Percentiles rank a stretch among this genome's conserved stretches.
phyloP scores from a whole-genome alignment of 2,113 vertebrate species.

The Menidia beryllina region DNA sequence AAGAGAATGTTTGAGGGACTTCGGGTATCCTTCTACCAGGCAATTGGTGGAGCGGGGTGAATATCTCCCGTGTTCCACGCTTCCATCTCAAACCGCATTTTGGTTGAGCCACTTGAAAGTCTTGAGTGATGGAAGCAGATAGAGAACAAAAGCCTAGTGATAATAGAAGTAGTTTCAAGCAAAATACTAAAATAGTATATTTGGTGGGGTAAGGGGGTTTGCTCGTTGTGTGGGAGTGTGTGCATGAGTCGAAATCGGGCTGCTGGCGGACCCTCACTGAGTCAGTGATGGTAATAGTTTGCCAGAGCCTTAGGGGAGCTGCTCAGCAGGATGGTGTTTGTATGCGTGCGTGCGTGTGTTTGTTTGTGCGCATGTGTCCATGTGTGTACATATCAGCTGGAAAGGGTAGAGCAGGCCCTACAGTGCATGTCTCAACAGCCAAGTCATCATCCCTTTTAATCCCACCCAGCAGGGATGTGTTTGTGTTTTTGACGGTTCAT shows the following conservation, averaged over 20 bases:
- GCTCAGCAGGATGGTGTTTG: constrained; percentile 59
- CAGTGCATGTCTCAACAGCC: constrained; percentile 71
- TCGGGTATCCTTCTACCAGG: constrained; percentile 31
- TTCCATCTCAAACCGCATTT: constrained; percentile 34
- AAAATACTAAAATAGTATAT: constrained; percentile 40
- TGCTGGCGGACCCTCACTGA: constrained; percentile 69
- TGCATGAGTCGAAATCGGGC: constrained; percentile 63
- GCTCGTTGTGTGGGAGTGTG: constrained; percentile 22
- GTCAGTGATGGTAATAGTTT: constrained; percentile 75
- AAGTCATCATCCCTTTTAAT: constrained; percentile 77
- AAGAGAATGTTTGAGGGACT: background rate
- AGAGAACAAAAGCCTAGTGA: constrained; percentile 11
- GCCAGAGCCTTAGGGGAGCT: constrained; percentile 68
- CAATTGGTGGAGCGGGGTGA: constrained; percentile 11
- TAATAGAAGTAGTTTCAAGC: constrained; percentile 44
- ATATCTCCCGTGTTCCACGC: constrained; percentile 33
- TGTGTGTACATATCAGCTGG: constrained; percentile 59
- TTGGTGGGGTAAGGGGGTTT: background rate
- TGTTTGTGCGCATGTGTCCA: constrained; percentile 11
- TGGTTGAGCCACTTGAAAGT: constrained; percentile 38
- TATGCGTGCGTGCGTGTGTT: constrained; percentile 23
- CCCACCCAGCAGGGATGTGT: constrained; percentile 69
- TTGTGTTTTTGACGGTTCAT: constrained; percentile 57
- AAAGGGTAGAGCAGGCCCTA: constrained; percentile 57
- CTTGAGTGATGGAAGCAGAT: constrained; percentile 41